Evolutionary conservation across 2,797 vertebrate genomes (phyloP).

Genomic region (Anniella stebbinsi): DNA sequence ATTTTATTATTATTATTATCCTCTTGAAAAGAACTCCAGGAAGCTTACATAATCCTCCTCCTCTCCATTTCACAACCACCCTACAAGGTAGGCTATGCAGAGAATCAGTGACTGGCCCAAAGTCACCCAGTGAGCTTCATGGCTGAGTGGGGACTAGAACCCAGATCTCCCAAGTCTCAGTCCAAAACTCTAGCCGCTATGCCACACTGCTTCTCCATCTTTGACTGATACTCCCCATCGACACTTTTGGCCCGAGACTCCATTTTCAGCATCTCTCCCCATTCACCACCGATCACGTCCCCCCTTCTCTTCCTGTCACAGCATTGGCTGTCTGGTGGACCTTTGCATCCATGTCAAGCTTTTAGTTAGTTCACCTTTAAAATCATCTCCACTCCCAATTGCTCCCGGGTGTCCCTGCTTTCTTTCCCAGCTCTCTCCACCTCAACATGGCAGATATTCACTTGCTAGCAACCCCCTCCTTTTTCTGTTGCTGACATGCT

Average conservation of each 20-base stretch:
- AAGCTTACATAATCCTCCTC: too few relatives aligned
- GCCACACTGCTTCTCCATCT: not conserved
- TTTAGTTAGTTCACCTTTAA: not conserved
- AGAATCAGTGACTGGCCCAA: too few relatives aligned
- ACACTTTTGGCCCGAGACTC: not conserved
- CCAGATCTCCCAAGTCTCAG: too few relatives aligned
- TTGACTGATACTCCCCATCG: fast-evolving
- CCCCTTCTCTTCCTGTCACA: not conserved
- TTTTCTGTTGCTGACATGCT: not conserved
- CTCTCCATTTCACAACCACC: too few relatives aligned
- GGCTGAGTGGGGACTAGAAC: too few relatives aligned
- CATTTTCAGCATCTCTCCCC: not conserved
- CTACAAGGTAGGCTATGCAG: too few relatives aligned
- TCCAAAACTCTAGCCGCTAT: too few relatives aligned
- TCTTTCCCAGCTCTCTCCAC: not conserved
- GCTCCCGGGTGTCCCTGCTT: not conserved
- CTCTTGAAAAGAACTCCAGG: not conserved
- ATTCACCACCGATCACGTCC: not conserved
- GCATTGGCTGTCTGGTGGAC: too few relatives aligned
- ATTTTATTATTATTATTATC: too few relatives aligned
- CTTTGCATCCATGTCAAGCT: not conserved
- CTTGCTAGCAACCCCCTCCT: not conserved
- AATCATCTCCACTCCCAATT: not conserved
- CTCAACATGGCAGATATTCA: not conserved
- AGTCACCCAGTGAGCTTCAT: too few relatives aligned